These are phyloP conservation scores for Lasaia peninsularis DNA, from an alignment of 1,140 invertebrate genomes.

Conservation along the genomic window DNA sequence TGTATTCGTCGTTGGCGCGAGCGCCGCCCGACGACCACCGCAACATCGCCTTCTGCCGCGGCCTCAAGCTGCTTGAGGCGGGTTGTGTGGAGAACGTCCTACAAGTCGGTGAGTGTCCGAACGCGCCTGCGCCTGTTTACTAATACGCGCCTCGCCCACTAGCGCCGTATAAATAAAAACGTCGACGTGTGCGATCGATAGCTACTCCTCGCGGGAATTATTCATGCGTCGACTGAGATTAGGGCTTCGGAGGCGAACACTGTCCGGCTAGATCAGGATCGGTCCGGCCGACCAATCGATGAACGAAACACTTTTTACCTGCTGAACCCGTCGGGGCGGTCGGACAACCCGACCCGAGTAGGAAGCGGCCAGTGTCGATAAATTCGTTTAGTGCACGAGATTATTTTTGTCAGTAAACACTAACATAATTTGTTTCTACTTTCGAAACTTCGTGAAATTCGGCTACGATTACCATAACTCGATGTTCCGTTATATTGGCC, in stretches of 20 bases:
- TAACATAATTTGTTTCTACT: conserved; percentile 46
- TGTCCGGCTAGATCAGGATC: conserved; percentile 16
- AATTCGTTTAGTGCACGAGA: background rate
- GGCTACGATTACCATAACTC: conserved; percentile 73
- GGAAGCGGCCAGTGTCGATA: conserved; percentile 17
- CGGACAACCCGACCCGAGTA: conserved; percentile 8
- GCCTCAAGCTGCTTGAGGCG: conserved; percentile 87
- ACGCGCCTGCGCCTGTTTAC: conserved; percentile 75
- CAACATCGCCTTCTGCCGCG: conserved; percentile 90
- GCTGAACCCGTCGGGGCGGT: conserved; percentile 29
- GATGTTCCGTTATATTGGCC: conserved; percentile 71
- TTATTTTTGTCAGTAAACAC: conserved; percentile 16
- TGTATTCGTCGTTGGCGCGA: conserved; percentile 90
- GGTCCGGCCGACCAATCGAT: conserved; percentile 10
- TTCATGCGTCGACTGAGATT: conserved; percentile 71
- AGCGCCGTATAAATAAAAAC: conserved; percentile 76
- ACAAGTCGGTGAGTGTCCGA: conserved; percentile 90
- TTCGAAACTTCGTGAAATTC: conserved; percentile 67
- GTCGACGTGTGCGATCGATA: conserved; percentile 76
- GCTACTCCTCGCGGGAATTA: conserved; percentile 72
- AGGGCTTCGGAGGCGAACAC: conserved; percentile 39
- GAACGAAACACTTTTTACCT: conserved; percentile 18
- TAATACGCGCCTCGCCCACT: conserved; percentile 75
- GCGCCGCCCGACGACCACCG: conserved; percentile 82
- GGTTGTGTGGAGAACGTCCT: conserved; percentile 89